phyloP scores from a whole-genome alignment of 2,888 invertebrate species.

The Romanomermis culicivorax region DNA sequence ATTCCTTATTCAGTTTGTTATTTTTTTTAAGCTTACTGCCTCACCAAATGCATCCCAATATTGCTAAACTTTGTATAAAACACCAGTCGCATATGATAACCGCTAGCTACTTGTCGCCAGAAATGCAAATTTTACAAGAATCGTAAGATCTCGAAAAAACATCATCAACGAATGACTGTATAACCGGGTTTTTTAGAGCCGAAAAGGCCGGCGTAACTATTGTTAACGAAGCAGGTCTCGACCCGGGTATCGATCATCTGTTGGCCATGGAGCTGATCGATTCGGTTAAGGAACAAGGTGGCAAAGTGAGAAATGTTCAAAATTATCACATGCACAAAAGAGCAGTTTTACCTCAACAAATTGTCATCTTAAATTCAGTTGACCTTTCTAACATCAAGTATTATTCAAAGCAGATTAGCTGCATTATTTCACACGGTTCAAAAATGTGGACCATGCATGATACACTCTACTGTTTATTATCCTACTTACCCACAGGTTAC shows the following conservation, averaged over 20 bases:
- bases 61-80: slow-evolving; percentile 64
- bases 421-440: too few species aligned
- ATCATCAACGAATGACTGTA: too few species aligned
- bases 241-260: slow-evolving; percentile 95
- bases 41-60: slow-evolving; percentile 60
- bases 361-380: too few species aligned
- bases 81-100: slow-evolving; percentile 77
- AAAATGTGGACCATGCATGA: too few species aligned
- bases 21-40: slow-evolving; percentile 55
- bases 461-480: too few species aligned
- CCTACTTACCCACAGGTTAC: too few species aligned
- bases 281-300: slow-evolving; percentile 57
- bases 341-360: too few species aligned
- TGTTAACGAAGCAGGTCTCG: slow-evolving; percentile 85
- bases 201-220: slow-evolving; percentile 69
- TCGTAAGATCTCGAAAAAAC: too few species aligned
- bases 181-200: too few species aligned
- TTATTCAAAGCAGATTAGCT: too few species aligned
- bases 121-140: slow-evolving; percentile 54
- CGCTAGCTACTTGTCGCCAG: slow-evolving; percentile 72
- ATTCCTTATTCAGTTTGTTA: not conserved
- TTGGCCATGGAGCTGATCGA: slow-evolving; percentile 90
- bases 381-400: too few species aligned
- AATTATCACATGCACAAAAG: too few species aligned
- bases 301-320: slow-evolving; percentile 38